These are phyloP conservation scores for Aurelia sp. DNA, from an alignment of 30 jellyfish, hydroid and myxozoan species.

Conservation along the genomic window DNA sequence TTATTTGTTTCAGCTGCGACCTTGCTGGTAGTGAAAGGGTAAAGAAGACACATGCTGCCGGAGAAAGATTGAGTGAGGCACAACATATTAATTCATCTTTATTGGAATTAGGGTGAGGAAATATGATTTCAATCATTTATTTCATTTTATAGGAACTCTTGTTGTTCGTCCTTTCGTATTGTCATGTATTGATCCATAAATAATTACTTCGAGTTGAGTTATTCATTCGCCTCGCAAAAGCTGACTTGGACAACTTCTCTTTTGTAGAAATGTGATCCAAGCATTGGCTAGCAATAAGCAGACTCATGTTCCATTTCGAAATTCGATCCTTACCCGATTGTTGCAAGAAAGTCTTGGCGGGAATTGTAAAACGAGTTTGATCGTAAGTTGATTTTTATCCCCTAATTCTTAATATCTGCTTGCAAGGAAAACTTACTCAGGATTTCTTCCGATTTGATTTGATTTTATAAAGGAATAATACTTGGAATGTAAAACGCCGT, in stretches of 20 bases:
- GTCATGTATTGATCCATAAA: not conserved
- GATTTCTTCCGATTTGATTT: no score
- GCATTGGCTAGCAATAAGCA: constrained; percentile 89
- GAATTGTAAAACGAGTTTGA: constrained; percentile 92
- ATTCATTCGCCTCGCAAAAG: no score
- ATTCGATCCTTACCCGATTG: constrained; percentile 93
- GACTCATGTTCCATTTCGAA: constrained; percentile 93
- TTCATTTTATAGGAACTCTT: no score
- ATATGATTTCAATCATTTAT: no score
- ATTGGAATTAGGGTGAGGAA: constrained; percentile 89
- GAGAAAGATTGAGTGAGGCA: constrained; percentile 95
- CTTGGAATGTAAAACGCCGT: no score
- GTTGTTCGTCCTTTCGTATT: no score
- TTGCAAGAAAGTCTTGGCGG: constrained; percentile 99
- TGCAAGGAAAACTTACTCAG: no score
- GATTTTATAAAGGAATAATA: no score
- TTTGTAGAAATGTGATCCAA: constrained; percentile 90
- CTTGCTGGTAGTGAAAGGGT: constrained; percentile 99
- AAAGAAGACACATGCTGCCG: constrained; percentile 92
- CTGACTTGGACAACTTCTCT: no score
- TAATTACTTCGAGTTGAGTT: not conserved
- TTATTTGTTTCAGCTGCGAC: constrained; percentile 80
- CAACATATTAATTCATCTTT: constrained; percentile 97
- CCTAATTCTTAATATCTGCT: no score
- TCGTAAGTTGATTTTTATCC: constrained; percentile 50